Base-by-base conservation (phyloP, 1,140 invertebrate genomes). In the Penaeus japonicus region DNA sequence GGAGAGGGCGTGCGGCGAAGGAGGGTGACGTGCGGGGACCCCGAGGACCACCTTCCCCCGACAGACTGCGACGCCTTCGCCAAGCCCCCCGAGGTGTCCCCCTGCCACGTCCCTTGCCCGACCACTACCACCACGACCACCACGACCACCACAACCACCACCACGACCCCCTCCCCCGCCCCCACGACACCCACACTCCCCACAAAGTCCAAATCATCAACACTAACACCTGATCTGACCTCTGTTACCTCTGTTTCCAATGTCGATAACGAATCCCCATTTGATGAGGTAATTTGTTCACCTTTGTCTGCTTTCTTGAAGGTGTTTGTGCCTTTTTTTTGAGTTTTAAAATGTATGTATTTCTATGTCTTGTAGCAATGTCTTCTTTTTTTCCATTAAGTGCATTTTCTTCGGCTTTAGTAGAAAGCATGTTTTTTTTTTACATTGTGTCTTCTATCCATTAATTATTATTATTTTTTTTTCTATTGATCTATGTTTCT, bases 91-190 rank as follows among this genome's bases (percentile, higher is more conserved):
- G 89, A 83, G 53, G 39, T 87, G 15, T n/a, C 84, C 22, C 59
- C 84, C n/a, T 90, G 90, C 73, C 35, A 65, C 39, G 53, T 89
- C 39, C 90, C 88, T 20, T 91, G 91, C 75, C 82, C 78, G n/a
- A 59, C 90, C 22, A 85, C 90, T 32, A 89, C 90, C 20, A 88
- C 89, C 15, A 89, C 89, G 0, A 84, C 90, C n/a, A 89, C 90
- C 22, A 89, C 86, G 27, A 79, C 89, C 22, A 81, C 85, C n/a
- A 87, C 88, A 20, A 84, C 78, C 18, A 54, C 89, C n/a, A 54
- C 83, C 70, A 54, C 88, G 18, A 84, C 82, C 27, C 18, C 80
- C 27, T 57, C 79, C 20, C 53, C 77, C 20, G 20, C 75, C 39
- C 47, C 59, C 53, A 39, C 88, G 54, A n/a, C 84, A 53, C 65